Percentiles rank a stretch among this genome's conserved stretches.
phyloP scores from a whole-genome alignment of 2,113 vertebrate species.

The Macrotus californicus region DNA sequence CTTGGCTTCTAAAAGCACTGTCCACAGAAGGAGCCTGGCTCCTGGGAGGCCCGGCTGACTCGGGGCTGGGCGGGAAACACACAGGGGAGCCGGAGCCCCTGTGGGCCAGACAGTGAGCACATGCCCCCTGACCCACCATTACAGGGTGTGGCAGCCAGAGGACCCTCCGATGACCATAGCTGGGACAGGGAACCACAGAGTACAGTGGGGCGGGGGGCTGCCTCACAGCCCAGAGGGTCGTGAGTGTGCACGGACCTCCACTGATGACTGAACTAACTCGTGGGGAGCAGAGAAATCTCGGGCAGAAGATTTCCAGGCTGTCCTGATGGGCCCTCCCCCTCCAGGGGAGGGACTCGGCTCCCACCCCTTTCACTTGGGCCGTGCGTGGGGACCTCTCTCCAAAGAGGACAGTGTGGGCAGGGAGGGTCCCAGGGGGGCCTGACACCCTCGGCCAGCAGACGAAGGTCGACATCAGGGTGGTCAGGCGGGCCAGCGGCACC shows the following conservation, averaged over 20 bases:
- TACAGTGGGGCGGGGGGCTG: too few species aligned
- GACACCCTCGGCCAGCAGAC: not conserved
- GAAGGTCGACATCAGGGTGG: rapidly evolving
- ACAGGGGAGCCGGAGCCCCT: rapidly evolving
- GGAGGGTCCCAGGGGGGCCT: rapidly evolving
- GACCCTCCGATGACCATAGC: rapidly evolving
- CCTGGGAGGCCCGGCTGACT: rapidly evolving
- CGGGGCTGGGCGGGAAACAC: not conserved
- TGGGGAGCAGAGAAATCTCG: too few species aligned
- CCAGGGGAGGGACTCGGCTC: too few species aligned
- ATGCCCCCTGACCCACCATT: rapidly evolving
- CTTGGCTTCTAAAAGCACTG: not conserved
- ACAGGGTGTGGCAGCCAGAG: not conserved
- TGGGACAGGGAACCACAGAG: too few species aligned
- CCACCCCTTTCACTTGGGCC: rapidly evolving
- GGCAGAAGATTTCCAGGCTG: too few species aligned
- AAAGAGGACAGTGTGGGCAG: rapidly evolving
- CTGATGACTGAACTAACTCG: too few species aligned
- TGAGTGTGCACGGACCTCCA: too few species aligned
- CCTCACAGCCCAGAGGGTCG: too few species aligned
- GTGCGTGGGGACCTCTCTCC: not conserved
- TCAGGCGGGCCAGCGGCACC: rapidly evolving
- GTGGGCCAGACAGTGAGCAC: rapidly evolving
- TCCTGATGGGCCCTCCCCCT: too few species aligned
- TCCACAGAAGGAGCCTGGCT: not conserved